Base-by-base conservation (phyloP, 2,888 invertebrate species). In the Gryllus longicercus region DNA sequence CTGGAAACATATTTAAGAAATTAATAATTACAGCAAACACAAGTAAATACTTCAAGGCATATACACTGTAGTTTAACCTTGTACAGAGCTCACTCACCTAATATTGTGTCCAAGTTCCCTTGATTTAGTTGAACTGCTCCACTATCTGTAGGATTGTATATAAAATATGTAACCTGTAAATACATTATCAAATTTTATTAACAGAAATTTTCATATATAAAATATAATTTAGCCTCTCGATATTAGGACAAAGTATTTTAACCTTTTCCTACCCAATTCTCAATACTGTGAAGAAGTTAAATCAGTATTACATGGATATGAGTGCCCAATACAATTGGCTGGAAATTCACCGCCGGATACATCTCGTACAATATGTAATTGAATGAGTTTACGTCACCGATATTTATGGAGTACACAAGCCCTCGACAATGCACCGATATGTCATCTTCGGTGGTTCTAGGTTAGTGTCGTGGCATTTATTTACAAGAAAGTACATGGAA, bases 51-150 rank as follows among this genome's bases (percentile, higher is more conserved):
- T 38, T 8, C 0, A 5, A 38, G 38, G 38, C 1, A 38, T 38
- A 25, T 4, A 25, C 25, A 25, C 25, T 38, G 5, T 38, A 38
- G 38, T 8, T 38, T 38, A 38, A 38, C 38, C 38, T 8, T 38
- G 38, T 38, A 38, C 38, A 74, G 4, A 74, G 74, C 11, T 14
- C 14, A 80, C 90, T 91, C 88, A 95, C 96, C 95, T 90, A 96
- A 89, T 83, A 93, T 93, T 91, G 92, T 92, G 89, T 95, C 95
- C 89, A 96, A 91, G 89, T 94, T 95, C 86, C 92, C 91, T 87
- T 92, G 90, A 83, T 93, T 94, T 86, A 97, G 90, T 86, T 94
- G 91, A 80, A 95, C 92, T 83, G 96, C 95, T 81, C 94, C 95
- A 87, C 94, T 94, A 88, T 94, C 91, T 83, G 92, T 93, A 83